Conservation (phyloP, 2,888 invertebrate genomes). For the Vesta saturnalis region DNA sequence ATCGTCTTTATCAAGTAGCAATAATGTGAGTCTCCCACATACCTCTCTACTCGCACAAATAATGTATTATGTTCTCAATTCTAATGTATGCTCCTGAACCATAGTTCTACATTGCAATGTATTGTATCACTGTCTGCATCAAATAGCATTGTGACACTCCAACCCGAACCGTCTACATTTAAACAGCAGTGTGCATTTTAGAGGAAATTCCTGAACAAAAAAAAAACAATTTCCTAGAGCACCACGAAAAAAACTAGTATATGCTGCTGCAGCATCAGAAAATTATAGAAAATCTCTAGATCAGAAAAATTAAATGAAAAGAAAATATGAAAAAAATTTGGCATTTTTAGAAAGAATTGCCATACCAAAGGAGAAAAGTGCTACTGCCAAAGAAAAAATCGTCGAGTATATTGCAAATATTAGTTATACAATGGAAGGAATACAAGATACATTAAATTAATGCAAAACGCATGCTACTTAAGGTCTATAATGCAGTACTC, state of each 20-base stretch:
- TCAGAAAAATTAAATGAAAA: background rate
- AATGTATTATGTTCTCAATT: background rate
- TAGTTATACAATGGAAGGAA: background rate
- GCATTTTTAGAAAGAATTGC: slow-evolving; percentile 1
- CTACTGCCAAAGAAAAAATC: background rate
- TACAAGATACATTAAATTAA: slow-evolving; percentile 3
- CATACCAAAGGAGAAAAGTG: slow-evolving; percentile 1
- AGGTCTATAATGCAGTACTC: too few species aligned
- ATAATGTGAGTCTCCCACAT: background rate
- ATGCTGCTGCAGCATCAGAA: slow-evolving; percentile 1
- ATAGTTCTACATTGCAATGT: background rate
- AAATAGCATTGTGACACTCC: slow-evolving; percentile 3
- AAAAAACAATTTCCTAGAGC: slow-evolving; percentile 1
- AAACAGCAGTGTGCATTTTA: background rate
- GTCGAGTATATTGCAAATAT: slow-evolving; percentile 1
- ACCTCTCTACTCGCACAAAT: background rate
- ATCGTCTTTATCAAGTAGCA: background rate
- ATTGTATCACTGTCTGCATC: background rate
- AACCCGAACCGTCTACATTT: background rate
- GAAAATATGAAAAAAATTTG: background rate
- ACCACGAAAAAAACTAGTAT: background rate
- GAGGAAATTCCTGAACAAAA: background rate
- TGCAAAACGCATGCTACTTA: background rate
- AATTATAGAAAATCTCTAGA: slow-evolving; percentile 3
- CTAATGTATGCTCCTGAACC: background rate